Base-by-base conservation (phyloP, 2,888 invertebrate genomes). In the Parnassius apollo region DNA sequence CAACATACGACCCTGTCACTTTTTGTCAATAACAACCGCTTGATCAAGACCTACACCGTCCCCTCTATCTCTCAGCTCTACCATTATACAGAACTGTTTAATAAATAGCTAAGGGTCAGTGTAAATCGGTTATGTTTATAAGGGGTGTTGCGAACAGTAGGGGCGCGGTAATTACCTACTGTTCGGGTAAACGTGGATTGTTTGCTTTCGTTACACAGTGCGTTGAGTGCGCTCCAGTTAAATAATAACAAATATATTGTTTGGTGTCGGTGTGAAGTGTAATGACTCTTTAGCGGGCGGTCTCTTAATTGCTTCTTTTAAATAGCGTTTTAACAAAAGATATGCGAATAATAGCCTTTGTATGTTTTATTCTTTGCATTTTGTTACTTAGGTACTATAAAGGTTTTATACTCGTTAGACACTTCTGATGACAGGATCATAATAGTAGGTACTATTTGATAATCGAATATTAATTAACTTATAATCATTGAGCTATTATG, bases 211-310 rank as follows among this genome's bases (percentile, higher is more conserved):
- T 76, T 72, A 71, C 77, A 72, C 72, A 70, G 73, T 76, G 65
- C 69, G 69, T 70, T 67, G 71, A 77, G 82, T 80, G 77, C 73
- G 72, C 66, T 69, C 74, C 77, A 73, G 70, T 82, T 85, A 81
- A 85, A 88, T 82, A 86, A 86, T 86, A 85, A 85, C 85, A 83
- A 86, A 87, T 85, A 72, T 69, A 85, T 85, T 81, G 82, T 84
- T 78, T 73, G 67, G 72, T 73, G 72, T 74, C 22, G 75, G 78
- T 78, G 75, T 76, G 72, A 75, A 75, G 73, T 69, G 75, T 80
- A 80, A 78, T 77, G 75, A 74, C 66, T 66, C 74, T 75, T 52
- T 77, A 78, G 78, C 78, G 77, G 78, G 75, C 69, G 80, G 82
- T 79, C 77, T 65, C 66, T 65, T 82, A 77, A 85, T 85, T 80